Base-by-base conservation (phyloP, 53 echinoderm and acorn worm species). In the Arbacia lixula region DNA sequence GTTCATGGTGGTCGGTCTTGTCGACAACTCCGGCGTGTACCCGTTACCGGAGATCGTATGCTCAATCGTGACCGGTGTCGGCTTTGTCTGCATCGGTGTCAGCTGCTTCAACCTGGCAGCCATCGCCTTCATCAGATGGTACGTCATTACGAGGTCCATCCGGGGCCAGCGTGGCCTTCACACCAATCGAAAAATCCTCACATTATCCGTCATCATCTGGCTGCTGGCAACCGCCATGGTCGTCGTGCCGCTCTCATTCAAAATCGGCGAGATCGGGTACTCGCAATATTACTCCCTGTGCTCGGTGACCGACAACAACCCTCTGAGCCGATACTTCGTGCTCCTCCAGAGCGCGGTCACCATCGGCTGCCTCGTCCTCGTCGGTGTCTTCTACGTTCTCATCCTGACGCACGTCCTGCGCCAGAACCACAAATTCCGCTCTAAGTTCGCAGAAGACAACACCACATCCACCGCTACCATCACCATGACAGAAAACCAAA, bases 101-200 rank as follows among this genome's bases (percentile, higher is more conserved):
- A 77, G 78, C 40, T 25, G 36, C 11, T 22, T 77, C 25, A 36
- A 36, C 17, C 78, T 77, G 14, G 32, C 58, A 10, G 58, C 78
- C 10, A 77, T 77, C 19, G 78, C 78, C 21, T 34, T 77, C 40
- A 28, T 77, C 11, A 38, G 78, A 1, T 77, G 78, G 78, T 77
- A 77, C 39, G 78, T 77, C 25, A 77, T 77, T 40, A 54, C 78
- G 30, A 56, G 35, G 24, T 77, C 78, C 10, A 58, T 77, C 21
- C 60, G 78, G 6, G 78, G 78, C 29, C 78, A 77, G 56, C 78
- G 60, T 1, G 78, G 78, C 12, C 25, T 77, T 58, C 78, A 77
- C 17, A 37, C 41, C 26, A 56, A 56, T 3, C 21, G 39, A 24
- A 58, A 36, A 17, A 77, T 77, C 26, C 32, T 33, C 17, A n/a